phyloP scores from a whole-genome alignment of 2,113 vertebrate genomes.

The Tragulus kanchil region DNA sequence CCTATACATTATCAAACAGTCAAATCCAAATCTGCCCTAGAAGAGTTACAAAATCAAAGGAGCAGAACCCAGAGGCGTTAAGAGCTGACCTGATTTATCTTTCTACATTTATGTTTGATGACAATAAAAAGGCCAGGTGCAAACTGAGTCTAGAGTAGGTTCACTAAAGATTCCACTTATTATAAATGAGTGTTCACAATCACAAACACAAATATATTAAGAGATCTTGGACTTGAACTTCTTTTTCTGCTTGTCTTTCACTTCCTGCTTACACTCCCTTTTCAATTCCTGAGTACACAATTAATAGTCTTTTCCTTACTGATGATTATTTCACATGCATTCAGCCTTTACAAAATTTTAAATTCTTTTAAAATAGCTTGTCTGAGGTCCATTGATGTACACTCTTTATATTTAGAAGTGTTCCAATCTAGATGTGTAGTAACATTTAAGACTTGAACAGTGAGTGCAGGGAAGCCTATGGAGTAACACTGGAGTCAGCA shows the following conservation, averaged over 20 bases:
- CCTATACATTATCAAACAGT: background rate
- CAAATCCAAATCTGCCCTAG: background rate
- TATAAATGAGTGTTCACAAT: constrained; percentile 27
- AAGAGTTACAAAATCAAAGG: background rate
- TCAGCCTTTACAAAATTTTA: constrained; percentile 52
- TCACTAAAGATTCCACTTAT: background rate
- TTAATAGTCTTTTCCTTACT: constrained; percentile 39
- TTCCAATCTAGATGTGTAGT: constrained; percentile 23
- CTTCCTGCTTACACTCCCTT: background rate
- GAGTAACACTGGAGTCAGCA: background rate
- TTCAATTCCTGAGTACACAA: constrained; percentile 26
- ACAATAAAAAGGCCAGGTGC: background rate
- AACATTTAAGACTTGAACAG: constrained; percentile 41
- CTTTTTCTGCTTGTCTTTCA: constrained; percentile 34
- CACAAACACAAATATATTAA: background rate
- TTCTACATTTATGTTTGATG: background rate
- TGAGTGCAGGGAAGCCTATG: background rate
- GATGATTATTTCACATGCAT: constrained; percentile 33
- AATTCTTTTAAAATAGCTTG: constrained; percentile 31
- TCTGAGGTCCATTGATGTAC: constrained; percentile 19
- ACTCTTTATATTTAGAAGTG: background rate
- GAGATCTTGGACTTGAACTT: background rate
- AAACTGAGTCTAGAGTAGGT: background rate
- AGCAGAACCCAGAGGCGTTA: background rate
- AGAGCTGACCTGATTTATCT: background rate